These are phyloP conservation scores for Netelia inedita DNA, from an alignment of 2,888 invertebrate genomes.

Conservation along the genomic window DNA sequence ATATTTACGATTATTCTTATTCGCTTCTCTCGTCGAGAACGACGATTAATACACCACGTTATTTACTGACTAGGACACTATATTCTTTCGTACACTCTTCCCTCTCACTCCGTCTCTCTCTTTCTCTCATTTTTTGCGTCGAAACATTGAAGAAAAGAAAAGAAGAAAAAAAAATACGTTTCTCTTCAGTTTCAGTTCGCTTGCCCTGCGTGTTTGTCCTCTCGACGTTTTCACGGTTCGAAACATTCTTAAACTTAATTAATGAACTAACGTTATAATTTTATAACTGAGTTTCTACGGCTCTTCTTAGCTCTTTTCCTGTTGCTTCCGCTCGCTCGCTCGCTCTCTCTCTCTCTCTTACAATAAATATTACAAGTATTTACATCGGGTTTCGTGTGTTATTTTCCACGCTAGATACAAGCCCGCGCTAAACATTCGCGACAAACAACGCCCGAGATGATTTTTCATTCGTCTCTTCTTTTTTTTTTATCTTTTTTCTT, in stretches of 20 bases:
- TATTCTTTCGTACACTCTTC: slow-evolving; percentile 61
- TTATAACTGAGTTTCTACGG: slow-evolving; percentile 65
- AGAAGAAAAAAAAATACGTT: slow-evolving; percentile 38
- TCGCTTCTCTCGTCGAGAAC: slow-evolving; percentile 60
- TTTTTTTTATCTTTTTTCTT: slow-evolving; percentile 23
- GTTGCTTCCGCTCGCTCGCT: slow-evolving; percentile 2
- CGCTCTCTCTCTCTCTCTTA: slow-evolving; percentile 65
- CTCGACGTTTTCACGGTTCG: slow-evolving; percentile 38
- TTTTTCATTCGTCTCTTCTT: slow-evolving; percentile 20
- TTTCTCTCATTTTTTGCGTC: slow-evolving; percentile 32
- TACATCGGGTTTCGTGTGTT: slow-evolving; percentile 76
- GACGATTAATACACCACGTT: slow-evolving; percentile 71
- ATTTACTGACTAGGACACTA: slow-evolving; percentile 82
- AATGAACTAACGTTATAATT: slow-evolving; percentile 62
- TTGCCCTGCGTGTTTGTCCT: slow-evolving; percentile 32
- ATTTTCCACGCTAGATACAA: slow-evolving; percentile 65
- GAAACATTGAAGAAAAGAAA: slow-evolving; percentile 25
- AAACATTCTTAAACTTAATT: slow-evolving; percentile 58
- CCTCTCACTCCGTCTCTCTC: slow-evolving; percentile 24
- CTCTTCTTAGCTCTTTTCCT: slow-evolving; percentile 7
- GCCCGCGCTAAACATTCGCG: slow-evolving; percentile 37
- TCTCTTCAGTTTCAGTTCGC: slow-evolving; percentile 53
- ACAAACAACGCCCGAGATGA: slow-evolving; percentile 40
- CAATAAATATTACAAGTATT: slow-evolving; percentile 85
- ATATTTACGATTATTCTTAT: slow-evolving; percentile 64